These are phyloP conservation scores for Euglossa dilemma DNA, from an alignment of 1,140 invertebrate genomes.

Conservation along the genomic window DNA sequence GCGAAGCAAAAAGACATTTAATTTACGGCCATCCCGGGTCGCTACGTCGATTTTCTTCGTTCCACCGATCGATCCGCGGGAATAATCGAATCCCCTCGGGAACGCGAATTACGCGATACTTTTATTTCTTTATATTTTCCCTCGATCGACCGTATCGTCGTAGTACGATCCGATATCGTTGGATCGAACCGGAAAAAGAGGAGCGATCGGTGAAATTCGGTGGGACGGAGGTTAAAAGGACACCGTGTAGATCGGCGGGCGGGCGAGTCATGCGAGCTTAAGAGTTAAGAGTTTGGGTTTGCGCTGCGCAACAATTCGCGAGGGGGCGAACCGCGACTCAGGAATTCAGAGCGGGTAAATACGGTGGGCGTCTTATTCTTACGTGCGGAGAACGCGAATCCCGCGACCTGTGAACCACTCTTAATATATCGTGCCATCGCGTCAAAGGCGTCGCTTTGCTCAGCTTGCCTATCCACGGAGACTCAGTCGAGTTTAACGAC, in stretches of 20 bases:
- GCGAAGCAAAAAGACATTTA: neutral
- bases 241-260: conserved; percentile 61
- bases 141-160: no score
- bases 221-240: neutral
- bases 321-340: conserved; percentile 71
- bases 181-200: no score
- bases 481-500: conserved; percentile 22
- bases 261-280: conserved; percentile 66
- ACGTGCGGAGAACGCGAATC: conserved; percentile 66
- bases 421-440: conserved; percentile 51
- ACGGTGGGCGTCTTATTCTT: conserved; percentile 71
- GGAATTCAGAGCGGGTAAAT: conserved; percentile 77
- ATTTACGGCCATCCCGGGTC: neutral
- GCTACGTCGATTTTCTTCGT: neutral
- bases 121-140: no score
- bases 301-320: conserved; percentile 73
- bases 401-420: conserved; percentile 62
- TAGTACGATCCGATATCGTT: no score
- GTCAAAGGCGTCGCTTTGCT: conserved; percentile 56
- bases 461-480: conserved; percentile 6
- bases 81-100: no score
- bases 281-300: conserved; percentile 73
- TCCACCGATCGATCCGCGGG: neutral
- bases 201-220: neutral
- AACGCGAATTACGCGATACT: no score